Percentiles rank a stretch among this genome's conserved stretches.
Evolutionary conservation across 64 coral and sea anemone genomes (phyloP).

Genomic region (Stylophora pistillata): DNA sequence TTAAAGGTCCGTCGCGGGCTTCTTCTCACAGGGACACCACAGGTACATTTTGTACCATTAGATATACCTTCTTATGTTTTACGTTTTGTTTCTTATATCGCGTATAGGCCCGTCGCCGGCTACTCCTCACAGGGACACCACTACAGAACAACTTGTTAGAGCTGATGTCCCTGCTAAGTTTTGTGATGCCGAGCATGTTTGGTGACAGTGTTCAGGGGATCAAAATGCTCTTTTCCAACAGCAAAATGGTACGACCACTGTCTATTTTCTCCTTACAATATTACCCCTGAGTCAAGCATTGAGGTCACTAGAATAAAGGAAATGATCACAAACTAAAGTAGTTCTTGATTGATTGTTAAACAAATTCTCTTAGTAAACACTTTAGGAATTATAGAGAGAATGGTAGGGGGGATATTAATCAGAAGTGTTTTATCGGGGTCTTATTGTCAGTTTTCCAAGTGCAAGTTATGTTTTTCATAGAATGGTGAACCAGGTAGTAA

Average conservation of each 20-base stretch:
- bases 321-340: no score
- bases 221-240: constrained; percentile 88
- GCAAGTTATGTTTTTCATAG: constrained; percentile 29
- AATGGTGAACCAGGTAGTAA: constrained; percentile 46
- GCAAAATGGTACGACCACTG: constrained; percentile 46
- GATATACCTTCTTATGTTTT: background rate
- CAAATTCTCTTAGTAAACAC: no score
- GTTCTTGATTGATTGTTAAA: no score
- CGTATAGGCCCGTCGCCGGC: constrained; percentile 56
- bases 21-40: background rate
- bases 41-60: background rate
- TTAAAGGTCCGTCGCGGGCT: no score
- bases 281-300: background rate
- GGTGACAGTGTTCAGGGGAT: constrained; percentile 79
- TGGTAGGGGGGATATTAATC: no score
- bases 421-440: no score
- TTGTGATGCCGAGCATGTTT: constrained; percentile 96
- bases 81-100: background rate
- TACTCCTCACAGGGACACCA: constrained; percentile 93
- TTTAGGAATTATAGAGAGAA: no score
- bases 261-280: background rate
- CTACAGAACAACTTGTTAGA: constrained; percentile 95
- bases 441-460: background rate
- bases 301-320: no score
- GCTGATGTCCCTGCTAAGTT: constrained; percentile 88